A percentile compares a stretch with the other conserved stretches of the same genome.
phyloP scores from a whole-genome alignment of 92 coral and sea anemone genomes.

The Phymanthus crucifer region DNA sequence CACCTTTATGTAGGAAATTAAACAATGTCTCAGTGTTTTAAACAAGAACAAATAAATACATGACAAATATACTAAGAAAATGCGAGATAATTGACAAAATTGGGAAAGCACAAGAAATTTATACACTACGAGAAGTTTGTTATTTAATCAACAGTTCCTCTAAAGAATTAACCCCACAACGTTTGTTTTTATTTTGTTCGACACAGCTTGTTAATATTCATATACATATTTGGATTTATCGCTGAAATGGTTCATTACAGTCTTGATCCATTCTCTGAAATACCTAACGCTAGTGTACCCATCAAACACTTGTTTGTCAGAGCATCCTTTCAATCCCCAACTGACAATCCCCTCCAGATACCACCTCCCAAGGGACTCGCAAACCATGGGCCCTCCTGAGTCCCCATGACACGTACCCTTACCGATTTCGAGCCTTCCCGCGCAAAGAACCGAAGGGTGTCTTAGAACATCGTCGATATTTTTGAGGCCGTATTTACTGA shows the following conservation, averaged over 20 bases:
- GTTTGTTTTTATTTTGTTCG: neutral
- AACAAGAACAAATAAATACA: too few species aligned
- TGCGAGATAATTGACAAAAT: too few species aligned
- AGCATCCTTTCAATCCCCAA: constrained; percentile 31
- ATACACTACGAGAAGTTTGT: too few species aligned
- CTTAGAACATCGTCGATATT: constrained; percentile 10
- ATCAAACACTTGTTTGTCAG: constrained; percentile 23
- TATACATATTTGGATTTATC: constrained; percentile 13
- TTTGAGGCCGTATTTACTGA: constrained; percentile 14
- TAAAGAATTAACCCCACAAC: neutral
- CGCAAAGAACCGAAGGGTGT: constrained; percentile 27
- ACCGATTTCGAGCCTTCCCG: constrained; percentile 41
- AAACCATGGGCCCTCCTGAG: constrained; percentile 46
- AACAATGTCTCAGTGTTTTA: too few species aligned
- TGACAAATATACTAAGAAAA: too few species aligned
- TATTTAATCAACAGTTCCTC: too few species aligned
- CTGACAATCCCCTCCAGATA: constrained; percentile 27
- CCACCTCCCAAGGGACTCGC: constrained; percentile 25
- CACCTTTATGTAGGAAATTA: too few species aligned
- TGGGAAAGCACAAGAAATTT: too few species aligned
- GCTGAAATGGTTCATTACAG: neutral
- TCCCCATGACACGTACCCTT: constrained; percentile 38
- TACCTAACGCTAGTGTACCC: constrained; percentile 35
- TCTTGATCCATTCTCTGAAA: constrained; percentile 15
- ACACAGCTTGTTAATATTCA: neutral